These are phyloP conservation scores for Epizoanthus rinbou DNA, from an alignment of 92 coral and sea anemone species.

Conservation along the genomic window DNA sequence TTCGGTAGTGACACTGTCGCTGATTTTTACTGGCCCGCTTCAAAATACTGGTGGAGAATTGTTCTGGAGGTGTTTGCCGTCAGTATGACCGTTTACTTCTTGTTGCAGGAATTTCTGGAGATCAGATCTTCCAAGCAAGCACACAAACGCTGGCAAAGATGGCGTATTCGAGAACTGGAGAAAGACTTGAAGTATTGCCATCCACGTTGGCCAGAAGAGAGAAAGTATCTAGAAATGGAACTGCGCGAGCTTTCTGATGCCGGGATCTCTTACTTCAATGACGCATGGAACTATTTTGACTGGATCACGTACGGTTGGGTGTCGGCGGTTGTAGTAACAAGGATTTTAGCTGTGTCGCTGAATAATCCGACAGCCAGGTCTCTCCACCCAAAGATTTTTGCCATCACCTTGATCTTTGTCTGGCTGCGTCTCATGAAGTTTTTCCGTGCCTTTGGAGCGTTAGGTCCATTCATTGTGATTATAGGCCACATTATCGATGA, in stretches of 20 bases:
- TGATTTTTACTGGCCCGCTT: constrained; percentile 77
- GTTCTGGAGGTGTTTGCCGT: constrained; percentile 86
- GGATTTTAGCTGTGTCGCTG: constrained; percentile 74
- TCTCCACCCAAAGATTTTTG: constrained; percentile 84
- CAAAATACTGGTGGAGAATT: constrained; percentile 93
- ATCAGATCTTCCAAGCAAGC: constrained; percentile 70
- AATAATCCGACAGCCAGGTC: constrained; percentile 54
- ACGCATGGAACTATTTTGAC: constrained; percentile 97
- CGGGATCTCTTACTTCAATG: constrained; percentile 93
- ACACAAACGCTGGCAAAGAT: constrained; percentile 81
- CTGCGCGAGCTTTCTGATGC: constrained; percentile 74
- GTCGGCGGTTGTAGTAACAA: constrained; percentile 74
- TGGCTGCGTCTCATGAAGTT: constrained; percentile 98
- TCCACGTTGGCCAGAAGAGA: constrained; percentile 98
- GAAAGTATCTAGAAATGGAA: constrained; percentile 96
- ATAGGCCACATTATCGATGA: constrained; percentile 95
- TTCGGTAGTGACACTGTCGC: constrained; percentile 49
- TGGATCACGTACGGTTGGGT: constrained; percentile 98
- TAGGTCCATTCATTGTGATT: constrained; percentile 98
- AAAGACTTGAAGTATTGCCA: constrained; percentile 83
- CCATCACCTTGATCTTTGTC: constrained; percentile 86
- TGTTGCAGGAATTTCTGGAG: constrained; percentile 83
- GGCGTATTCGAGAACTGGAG: constrained; percentile 84
- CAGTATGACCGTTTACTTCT: constrained; percentile 75
- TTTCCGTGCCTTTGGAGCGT: constrained; percentile 81